Base-by-base conservation (phyloP, 2,888 invertebrate species). In the Drosophila borealis region DNA sequence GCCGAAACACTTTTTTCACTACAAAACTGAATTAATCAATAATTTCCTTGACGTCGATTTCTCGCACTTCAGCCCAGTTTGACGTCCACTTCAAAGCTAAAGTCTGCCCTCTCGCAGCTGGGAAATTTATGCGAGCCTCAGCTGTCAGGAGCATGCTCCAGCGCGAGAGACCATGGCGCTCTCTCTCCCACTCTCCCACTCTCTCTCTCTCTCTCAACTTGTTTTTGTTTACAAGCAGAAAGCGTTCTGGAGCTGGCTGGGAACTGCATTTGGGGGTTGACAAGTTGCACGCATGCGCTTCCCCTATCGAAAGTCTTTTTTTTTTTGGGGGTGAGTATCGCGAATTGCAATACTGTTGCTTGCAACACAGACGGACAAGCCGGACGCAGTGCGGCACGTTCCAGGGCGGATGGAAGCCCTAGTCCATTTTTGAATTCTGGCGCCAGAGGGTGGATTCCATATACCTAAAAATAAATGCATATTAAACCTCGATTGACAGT, bases 21-120 rank as follows among this genome's bases (percentile, higher is more conserved):
- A 74, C 70, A 61, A 70, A 87, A 90, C 17, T 45, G 42, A 55
- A 45, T 45, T 55, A 91, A 91, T 91, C 91, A 62, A 91, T 91
- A 91, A 86, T 87, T 90, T 88, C 89, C 88, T 88, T 46, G 54
- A 62, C 37, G 69, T 56, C 44, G 48, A 51, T 57, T 63, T 64
- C 71, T 63, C 62, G 69, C 46, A 49, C 68, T 77, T 80, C 74
- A 78, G 65, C 71, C 45, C 74, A 61, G 67, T 80, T 74, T 70
- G 78, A 81, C 61, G 70, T 80, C 65, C 78, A 71, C 69, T 72
- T 66, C 64, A 72, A 78, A 72, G 66, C 62, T 42, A 62, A 70
- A 49, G 9, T 41, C 34, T 49, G 37, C 37, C 42, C 50, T 57
- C 54, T 59, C 50, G 4, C 14, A 46, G 41, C 49, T 60, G 85